Evolutionary conservation across 2,888 invertebrate species (phyloP), one percentile per base, ranked within the genome.

Genomic region (Conchocele bisecta): DNA sequence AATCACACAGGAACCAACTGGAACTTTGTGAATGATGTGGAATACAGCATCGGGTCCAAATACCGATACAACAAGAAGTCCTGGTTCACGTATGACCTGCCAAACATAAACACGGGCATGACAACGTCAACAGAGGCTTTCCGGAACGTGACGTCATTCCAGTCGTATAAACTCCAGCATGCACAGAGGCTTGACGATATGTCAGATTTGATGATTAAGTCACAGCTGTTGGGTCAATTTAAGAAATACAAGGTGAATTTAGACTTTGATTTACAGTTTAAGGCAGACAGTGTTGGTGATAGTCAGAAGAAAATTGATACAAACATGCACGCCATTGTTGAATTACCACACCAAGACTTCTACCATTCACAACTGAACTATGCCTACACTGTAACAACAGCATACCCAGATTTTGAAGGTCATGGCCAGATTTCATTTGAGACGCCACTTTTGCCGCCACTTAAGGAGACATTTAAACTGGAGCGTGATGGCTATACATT

Each of bases 1-100:
- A 64, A 58, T 41, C 66, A 73, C 24, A 51, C 59, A 13, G 74
- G 74, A 4, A 46, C 7, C 28, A 61, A 57, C 3, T 33, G 41
- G 2, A 37, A 74, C 44, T 74, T 68, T 37, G 20, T 44, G 22
- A 48, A 56, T 6, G 22, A 26, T 9, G 17, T 59, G 26, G 54
- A 56, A 22, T 74, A 74, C 28, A 51, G 60, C 13, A 37, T 74
- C n/a, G 68, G 68, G 15, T 33, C 59, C 15, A 39, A 51, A 2
- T 74, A 74, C 24, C 33, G 35, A 7, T 53, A 60, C 1, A 48
- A 61, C 13, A 53, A 65, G 33, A 39, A 60, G 28, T 51, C 65
- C 13, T 51, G 46, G 17, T 54, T 74, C n/a, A 42, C 50, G 26
- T 64, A 37, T 29, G 39, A 67, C 15, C 42, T 74, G 24, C 74